Base-by-base conservation (phyloP, 2,888 invertebrate species). In the Chrysodeixis includens region DNA sequence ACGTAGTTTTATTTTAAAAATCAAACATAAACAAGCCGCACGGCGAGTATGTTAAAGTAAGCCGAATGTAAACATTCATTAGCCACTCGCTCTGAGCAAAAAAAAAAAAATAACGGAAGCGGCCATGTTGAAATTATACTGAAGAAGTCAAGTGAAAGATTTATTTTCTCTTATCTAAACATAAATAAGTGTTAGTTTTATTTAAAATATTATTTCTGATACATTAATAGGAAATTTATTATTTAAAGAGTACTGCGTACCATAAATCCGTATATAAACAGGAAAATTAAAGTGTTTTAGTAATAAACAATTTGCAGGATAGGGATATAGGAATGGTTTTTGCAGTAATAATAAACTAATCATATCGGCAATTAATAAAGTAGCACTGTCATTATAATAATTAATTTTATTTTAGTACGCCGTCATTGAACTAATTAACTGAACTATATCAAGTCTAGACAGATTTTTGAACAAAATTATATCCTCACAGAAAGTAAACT, bases 1-100 rank as follows among this genome's bases (percentile, higher is more conserved):
- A 26, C 51, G 49, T 61, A 35, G 26, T 60, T 51, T 69, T 86
- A 82, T 85, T 87, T 84, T 83, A 72, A 86, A 87, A 90, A 85
- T 81, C 67, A 69, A 82, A 80, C 79, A 79, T 85, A 80, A 81
- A 80, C 82, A 78, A 67, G 59, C 69, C 61, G 60, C n/a, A 30
- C 44, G 40, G 30, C 30, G 30, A 55, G 63, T 52, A 66, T 86
- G 88, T 87, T 88, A 80, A 84, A 84, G 85, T 68, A 72, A 76
- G 76, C 79, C 71, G 69, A 81, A 75, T 85, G 83, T 83, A 83
- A 84, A 83, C 84, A 84, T 59, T 69, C 69, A 52, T 66, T 60
- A 66, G 59, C 68, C 71, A 66, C 71, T 75, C 74, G 76, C 62
- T 65, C 51, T 18, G 56, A 65, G 66, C 64, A 52, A 68, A 67